phyloP scores from a whole-genome alignment of 2,113 vertebrate species.

The Dasyurus viverrinus region DNA sequence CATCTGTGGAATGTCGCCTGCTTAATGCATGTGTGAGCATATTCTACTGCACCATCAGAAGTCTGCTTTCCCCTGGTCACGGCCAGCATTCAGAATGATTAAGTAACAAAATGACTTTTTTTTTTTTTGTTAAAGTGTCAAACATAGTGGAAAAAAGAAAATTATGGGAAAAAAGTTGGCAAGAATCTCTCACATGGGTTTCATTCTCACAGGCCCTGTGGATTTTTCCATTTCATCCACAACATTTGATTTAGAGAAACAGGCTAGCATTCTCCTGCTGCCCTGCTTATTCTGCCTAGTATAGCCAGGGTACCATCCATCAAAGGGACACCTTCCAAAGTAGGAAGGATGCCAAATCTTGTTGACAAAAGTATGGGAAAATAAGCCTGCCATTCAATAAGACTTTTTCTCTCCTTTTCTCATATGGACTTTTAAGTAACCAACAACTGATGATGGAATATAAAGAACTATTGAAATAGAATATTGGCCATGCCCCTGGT shows the following conservation, averaged over 20 bases:
- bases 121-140: conserved; percentile 61
- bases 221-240: conserved; percentile 64
- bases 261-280: conserved; percentile 50
- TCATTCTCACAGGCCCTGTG: conserved; percentile 54
- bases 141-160: conserved; percentile 69
- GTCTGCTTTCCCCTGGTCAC: conserved; percentile 23
- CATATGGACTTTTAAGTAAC: conserved; percentile 38
- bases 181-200: conserved; percentile 48
- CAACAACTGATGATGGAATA: background rate
- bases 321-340: conserved; percentile 58
- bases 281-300: background rate
- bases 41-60: background rate
- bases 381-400: background rate
- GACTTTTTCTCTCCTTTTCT: conserved; percentile 23
- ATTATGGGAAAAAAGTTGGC: conserved; percentile 57
- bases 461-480: conserved; percentile 12
- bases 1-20: background rate
- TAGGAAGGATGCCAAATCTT: conserved; percentile 21
- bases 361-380: conserved; percentile 42
- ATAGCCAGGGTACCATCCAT: conserved; percentile 39
- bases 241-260: conserved; percentile 41
- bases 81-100: conserved; percentile 12
- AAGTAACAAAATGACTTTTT: conserved; percentile 13
- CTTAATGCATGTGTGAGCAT: background rate
- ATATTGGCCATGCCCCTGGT: background rate